Evolutionary conservation across 2,888 invertebrate genomes (phyloP), one percentile per base, ranked within the genome.

Genomic region (Papilio demoleus): DNA sequence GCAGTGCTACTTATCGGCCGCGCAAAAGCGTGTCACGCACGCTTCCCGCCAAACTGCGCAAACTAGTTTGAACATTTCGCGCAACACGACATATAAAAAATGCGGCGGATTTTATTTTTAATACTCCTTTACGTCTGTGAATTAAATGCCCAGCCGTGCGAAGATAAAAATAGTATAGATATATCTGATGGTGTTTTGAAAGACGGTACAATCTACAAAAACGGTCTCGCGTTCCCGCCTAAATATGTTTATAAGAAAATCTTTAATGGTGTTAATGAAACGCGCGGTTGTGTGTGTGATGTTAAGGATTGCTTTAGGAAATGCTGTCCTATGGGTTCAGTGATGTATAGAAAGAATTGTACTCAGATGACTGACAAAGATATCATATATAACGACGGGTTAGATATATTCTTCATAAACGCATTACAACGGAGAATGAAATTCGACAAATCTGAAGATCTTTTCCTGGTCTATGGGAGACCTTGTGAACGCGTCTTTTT

Each of bases 231-330:
- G 9, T 90, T 82, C 75, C 77, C 85, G 24, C 76, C 78, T 45
- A 73, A 85, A 45, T 77, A 77, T 71, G 76, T 87, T 31, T 90
- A 79, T 68, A 60, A 72, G 1, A 84, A 79, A 70, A 82, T 81
- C 24, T 71, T 85, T 3, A 79, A 74, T 47, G 87, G 84, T 9
- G 79, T 74, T 67, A 68, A 80, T 0, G 82, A 70, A 67, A 81
- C 71, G 1, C 88, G 81, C 27, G 90, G 88, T 0, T 91, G 91
- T 73, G 68, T 84, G 56, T 91, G 91, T 71, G 70, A 82, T 67
- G n/a, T 79, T 0, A 82, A 73, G 17, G 74, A 78, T 4, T 91
- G 91, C 76, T 79, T 88, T 24, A 74, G 83, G n/a, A 92, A 92
- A 68, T 92, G 92, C 70, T 92, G 92, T 67, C 81, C 82, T 0